Percentiles rank a stretch among this genome's conserved stretches.
Conservation (phyloP, 1,140 invertebrate species). For the Drosophila pallidifrons region DNA sequence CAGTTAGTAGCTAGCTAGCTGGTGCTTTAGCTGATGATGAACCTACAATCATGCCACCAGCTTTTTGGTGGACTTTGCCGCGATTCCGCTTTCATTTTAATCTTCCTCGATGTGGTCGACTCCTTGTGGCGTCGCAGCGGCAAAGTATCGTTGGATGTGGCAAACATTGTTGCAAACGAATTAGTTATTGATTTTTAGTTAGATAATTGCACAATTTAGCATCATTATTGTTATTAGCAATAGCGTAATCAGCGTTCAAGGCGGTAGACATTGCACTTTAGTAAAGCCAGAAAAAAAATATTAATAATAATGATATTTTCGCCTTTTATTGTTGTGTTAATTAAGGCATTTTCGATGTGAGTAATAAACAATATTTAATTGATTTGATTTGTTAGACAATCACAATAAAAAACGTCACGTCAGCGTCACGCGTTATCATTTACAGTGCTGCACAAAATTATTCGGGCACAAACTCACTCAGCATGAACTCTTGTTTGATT, state of each 20-base stretch:
- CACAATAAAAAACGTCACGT: constrained; percentile 32
- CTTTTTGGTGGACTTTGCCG: constrained; percentile 39
- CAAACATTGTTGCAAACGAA: constrained; percentile 53
- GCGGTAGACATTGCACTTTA: constrained; percentile 63
- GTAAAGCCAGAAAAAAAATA: constrained; percentile 10
- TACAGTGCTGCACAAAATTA: constrained; percentile 52
- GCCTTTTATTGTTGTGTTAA: constrained; percentile 47
- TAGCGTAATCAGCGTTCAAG: constrained; percentile 46
- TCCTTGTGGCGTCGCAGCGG: constrained; percentile 42
- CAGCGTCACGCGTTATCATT: constrained; percentile 60
- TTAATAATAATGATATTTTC: constrained; percentile 30
- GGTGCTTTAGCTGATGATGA: constrained; percentile 53
- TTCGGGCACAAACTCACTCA: constrained; percentile 64
- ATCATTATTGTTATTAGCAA: constrained; percentile 35
- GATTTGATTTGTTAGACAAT: constrained; percentile 52
- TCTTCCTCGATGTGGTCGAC: constrained; percentile 31
- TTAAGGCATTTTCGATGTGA: constrained; percentile 59
- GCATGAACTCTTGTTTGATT: constrained; percentile 71
- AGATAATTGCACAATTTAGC: constrained; percentile 52
- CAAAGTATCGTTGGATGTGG: constrained; percentile 64
- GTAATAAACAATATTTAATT: constrained; percentile 58
- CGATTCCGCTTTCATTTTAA: constrained; percentile 55
- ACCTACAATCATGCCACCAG: constrained; percentile 79
- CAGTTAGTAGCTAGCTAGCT: constrained; percentile 10
- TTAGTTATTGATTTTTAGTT: constrained; percentile 57